Base-by-base conservation (phyloP, 2,113 vertebrate species). In the Sorex fumeus region DNA sequence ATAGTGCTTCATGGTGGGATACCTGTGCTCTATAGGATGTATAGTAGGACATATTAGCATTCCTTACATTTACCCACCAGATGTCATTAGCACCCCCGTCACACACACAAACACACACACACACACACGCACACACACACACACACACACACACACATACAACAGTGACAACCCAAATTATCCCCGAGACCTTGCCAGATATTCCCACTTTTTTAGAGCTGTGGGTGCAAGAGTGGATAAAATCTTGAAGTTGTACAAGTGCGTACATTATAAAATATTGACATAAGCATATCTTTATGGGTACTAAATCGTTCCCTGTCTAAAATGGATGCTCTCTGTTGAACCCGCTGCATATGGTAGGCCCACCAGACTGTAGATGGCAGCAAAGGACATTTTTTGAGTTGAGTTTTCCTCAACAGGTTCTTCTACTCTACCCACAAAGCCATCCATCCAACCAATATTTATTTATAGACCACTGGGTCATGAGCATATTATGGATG, bases 351-450 rank as follows among this genome's bases (percentile, higher is more conserved):
- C 12, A 21, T 64, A 8, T 27, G 40, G 40, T 25, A 83, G 47
- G 64, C 28, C 6, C 64, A 86, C 11, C 30, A 62, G 2, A 23
- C 62, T 84, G 18, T 74, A 84, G 77, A 70, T 47, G 32, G 21
- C 27, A 79, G 47, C 21, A 45, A 72, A 91, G 74, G 34, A 36
- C 19, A n/a, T 88, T 80, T 91, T 88, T 57, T 86, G 57, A 36
- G 12, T 88, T 80, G 13, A 86, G 2, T 62, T 93, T 3, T 87
- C 60, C 25, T 23, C 69, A 25, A 25, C 91, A 89, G n/a, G 60
- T 21, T 23, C 28, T 21, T 23, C 28, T 82, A 6, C n/a, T 86
- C 64, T 84, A 84, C 3, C 25, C 6, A 53, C 28, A 28, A 6
- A 79, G 34, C 27, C 25, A 53, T 71, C 82, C 27, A 83, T 43